A percentile compares a stretch with the other conserved stretches of the same genome.
phyloP scores from a whole-genome alignment of 2,888 invertebrate species.

The Gortyna flavago region DNA sequence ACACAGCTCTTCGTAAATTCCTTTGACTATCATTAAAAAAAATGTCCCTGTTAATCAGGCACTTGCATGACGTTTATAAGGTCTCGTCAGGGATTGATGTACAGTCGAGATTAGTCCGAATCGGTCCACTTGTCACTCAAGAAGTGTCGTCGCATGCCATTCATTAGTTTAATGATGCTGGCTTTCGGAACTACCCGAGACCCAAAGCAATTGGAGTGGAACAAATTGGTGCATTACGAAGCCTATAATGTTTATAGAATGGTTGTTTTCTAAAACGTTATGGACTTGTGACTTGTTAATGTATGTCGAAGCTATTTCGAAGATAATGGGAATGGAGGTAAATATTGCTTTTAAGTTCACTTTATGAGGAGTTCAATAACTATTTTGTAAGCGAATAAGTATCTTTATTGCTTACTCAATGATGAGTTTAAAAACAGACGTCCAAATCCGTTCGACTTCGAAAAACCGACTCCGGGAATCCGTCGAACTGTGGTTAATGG shows the following conservation, averaged over 20 bases:
- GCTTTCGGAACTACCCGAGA: conserved; percentile 54
- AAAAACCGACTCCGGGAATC: no score
- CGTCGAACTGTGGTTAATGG: background rate
- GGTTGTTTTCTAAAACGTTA: conserved; percentile 56
- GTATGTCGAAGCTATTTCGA: conserved; percentile 21
- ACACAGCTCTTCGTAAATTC: conserved; percentile 63
- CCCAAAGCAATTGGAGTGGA: conserved; percentile 69
- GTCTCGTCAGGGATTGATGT: conserved; percentile 70
- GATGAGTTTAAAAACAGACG: background rate
- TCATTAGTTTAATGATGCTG: conserved; percentile 66
- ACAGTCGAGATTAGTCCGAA: conserved; percentile 76
- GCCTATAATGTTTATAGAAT: conserved; percentile 59
- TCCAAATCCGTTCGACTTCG: no score
- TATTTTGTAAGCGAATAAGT: background rate
- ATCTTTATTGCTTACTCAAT: conserved; percentile 6
- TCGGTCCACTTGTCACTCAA: conserved; percentile 65
- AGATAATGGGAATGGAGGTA: conserved; percentile 27
- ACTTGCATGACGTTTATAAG: conserved; percentile 77
- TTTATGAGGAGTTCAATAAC: background rate
- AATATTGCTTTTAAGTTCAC: conserved; percentile 17
- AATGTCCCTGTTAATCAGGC: conserved; percentile 76
- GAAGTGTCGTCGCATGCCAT: conserved; percentile 66
- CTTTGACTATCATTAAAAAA: conserved; percentile 67
- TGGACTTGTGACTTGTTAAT: conserved; percentile 39
- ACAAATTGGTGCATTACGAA: conserved; percentile 69